These are phyloP conservation scores for Tachina fera DNA, from an alignment of 2,888 invertebrate genomes.

Conservation along the genomic window DNA sequence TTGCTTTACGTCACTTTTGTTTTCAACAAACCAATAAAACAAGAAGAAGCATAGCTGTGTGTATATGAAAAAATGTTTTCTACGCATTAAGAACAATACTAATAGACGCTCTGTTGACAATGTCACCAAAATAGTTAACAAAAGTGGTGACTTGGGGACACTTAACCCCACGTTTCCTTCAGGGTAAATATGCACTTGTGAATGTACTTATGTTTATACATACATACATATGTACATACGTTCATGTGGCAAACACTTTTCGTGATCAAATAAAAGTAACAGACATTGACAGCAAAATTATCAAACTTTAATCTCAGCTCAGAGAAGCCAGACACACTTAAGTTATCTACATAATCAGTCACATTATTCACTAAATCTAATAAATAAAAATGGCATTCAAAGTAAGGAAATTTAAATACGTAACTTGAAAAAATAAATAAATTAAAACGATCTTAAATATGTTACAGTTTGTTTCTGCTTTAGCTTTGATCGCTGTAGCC, in stretches of 20 bases:
- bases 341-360: constrained; percentile 43
- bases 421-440: neutral
- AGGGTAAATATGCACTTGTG: no score
- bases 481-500: constrained; percentile 73
- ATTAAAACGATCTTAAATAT: constrained; percentile 76
- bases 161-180: no score
- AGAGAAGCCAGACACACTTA: constrained; percentile 62
- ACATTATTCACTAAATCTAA: constrained; percentile 35
- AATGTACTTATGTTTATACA: neutral
- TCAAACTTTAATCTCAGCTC: constrained; percentile 56
- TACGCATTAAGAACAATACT: no score
- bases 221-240: neutral
- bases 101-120: no score
- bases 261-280: constrained; percentile 47
- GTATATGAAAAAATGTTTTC: no score
- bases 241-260: constrained; percentile 1
- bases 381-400: constrained; percentile 69
- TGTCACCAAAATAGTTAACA: no score
- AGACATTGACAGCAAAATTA: neutral
- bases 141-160: no score
- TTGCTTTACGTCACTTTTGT: no score
- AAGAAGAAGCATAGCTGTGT: no score
- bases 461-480: constrained; percentile 71
- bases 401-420: constrained; percentile 45
- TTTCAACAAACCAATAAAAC: no score